Conservation (phyloP, 1,140 invertebrate species). For the Tachypleus tridentatus region DNA sequence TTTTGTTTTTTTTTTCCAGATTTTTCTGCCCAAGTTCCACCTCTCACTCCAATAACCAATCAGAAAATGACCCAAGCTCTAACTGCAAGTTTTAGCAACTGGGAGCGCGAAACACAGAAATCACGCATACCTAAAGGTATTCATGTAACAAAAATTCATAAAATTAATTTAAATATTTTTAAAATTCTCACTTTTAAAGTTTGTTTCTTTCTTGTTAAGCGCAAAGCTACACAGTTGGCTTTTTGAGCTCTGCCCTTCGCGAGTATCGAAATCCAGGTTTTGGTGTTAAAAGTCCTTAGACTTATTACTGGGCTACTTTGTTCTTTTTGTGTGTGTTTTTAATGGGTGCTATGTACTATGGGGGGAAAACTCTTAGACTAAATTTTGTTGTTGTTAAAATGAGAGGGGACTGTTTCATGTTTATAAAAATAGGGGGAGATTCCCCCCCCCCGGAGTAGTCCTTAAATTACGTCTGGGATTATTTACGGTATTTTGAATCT, state of each 20-base stretch:
- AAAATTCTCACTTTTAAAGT: no score
- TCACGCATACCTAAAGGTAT: conserved; percentile 90
- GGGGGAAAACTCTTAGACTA: no score
- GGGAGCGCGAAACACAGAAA: conserved; percentile 84
- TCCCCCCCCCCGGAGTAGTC: neutral
- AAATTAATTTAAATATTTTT: no score
- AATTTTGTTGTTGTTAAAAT: neutral
- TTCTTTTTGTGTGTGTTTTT: no score
- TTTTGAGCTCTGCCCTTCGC: no score
- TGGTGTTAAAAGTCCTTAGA: no score
- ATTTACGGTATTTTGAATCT: neutral
- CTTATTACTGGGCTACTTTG: no score
- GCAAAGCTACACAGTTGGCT: no score
- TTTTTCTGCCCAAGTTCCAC: conserved; percentile 86
- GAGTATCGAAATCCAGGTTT: no score
- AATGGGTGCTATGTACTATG: no score
- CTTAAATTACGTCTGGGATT: neutral
- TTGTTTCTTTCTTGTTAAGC: no score
- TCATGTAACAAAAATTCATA: neutral
- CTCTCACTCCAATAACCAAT: conserved; percentile 91
- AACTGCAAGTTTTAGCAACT: conserved; percentile 88
- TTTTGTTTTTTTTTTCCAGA: conserved; percentile 44
- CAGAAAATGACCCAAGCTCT: conserved; percentile 97
- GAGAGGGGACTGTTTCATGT: conserved; percentile 11
- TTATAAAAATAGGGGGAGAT: conserved; percentile 1